Conservation (phyloP, 2,797 vertebrate species). For the Dallia pectoralis region DNA sequence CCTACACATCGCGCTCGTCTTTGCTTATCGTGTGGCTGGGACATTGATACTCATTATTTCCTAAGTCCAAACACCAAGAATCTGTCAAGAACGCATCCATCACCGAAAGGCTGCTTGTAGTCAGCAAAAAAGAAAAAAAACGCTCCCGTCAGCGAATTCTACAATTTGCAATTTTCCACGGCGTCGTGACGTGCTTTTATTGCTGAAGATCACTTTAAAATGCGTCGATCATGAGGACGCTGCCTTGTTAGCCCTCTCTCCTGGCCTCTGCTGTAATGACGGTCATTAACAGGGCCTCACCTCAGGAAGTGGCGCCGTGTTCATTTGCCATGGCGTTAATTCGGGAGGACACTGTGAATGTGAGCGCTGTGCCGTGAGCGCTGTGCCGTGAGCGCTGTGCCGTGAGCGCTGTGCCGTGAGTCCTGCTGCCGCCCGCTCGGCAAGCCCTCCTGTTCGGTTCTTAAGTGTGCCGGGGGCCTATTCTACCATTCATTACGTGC, state of each 20-base stretch:
- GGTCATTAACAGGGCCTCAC: constrained; percentile 91
- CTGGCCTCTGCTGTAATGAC: constrained; percentile 84
- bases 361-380: constrained; percentile 62
- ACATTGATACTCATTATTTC: constrained; percentile 99
- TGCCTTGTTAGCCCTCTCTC: constrained; percentile 84
- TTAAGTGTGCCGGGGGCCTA: constrained; percentile 65
- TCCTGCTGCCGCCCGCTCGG: constrained; percentile 61
- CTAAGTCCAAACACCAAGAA: constrained; percentile 98
- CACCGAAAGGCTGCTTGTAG: constrained; percentile 82
- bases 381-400: constrained; percentile 77
- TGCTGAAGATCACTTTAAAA: constrained; percentile 92
- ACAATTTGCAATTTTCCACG: constrained; percentile 94
- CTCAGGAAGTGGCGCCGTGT: constrained; percentile 80
- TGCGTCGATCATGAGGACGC: constrained; percentile 92
- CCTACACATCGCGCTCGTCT: constrained; percentile 90
- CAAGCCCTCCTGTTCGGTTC: constrained; percentile 60
- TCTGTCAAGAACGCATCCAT: constrained; percentile 99
- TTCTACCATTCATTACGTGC: constrained; percentile 82
- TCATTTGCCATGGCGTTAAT: constrained; percentile 77
- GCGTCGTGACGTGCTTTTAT: constrained; percentile 92
- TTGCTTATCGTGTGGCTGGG: constrained; percentile 95
- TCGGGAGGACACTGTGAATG: constrained; percentile 65
- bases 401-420: constrained; percentile 65
- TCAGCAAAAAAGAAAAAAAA: constrained; percentile 91
- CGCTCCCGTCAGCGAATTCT: constrained; percentile 90